phyloP scores from a whole-genome alignment of 2,113 vertebrate genomes.

The Xiphorhynchus elegans region DNA sequence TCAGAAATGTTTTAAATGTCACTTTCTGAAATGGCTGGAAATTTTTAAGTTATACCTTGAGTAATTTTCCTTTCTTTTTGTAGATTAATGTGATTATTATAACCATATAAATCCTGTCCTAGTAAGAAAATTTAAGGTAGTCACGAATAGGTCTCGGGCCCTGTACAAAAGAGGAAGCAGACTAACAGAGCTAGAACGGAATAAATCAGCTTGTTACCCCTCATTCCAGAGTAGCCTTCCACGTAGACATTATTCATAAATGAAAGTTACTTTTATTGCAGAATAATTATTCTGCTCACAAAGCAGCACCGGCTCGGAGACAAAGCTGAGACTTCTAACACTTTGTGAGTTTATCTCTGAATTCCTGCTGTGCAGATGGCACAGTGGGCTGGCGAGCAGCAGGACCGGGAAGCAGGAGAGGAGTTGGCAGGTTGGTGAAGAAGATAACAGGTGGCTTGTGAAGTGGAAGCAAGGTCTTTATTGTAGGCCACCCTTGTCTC shows the following conservation, averaged over 20 bases:
- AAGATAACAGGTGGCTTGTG: conserved; percentile 67
- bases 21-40: neutral
- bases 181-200: neutral
- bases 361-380: conserved; percentile 67
- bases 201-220: neutral
- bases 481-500: conserved; percentile 34
- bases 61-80: neutral
- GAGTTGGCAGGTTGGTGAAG: conserved; percentile 44
- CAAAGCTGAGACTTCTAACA: conserved; percentile 66
- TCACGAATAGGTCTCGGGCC: neutral
- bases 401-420: conserved; percentile 58
- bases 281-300: conserved; percentile 66
- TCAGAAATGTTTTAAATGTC: neutral
- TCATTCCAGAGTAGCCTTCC: neutral
- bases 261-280: conserved; percentile 16
- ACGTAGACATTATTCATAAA: neutral
- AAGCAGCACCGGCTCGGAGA: conserved; percentile 34
- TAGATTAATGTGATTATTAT: neutral
- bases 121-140: neutral
- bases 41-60: neutral
- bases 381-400: conserved; percentile 62
- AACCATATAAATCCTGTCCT: neutral
- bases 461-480: conserved; percentile 60
- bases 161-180: neutral
- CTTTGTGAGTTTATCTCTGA: conserved; percentile 55